Evolutionary conservation across 2,888 invertebrate species (phyloP).

Genomic region (Alentia gelatinosa): DNA sequence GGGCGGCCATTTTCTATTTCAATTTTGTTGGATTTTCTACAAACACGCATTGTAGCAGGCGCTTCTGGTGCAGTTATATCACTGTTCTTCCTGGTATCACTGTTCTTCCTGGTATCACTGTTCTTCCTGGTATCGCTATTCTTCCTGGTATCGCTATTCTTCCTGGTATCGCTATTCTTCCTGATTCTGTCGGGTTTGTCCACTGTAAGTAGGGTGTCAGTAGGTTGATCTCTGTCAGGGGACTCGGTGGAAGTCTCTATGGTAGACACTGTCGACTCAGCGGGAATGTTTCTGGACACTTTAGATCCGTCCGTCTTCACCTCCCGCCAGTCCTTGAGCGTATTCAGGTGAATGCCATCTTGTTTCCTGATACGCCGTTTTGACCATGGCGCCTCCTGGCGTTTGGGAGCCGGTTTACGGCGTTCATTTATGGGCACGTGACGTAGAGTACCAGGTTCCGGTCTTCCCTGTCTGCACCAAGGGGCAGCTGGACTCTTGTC

Average conservation of each 20-base stretch:
- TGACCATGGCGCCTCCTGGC: neutral
- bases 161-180: neutral
- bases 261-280: neutral
- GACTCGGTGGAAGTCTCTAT: slow-evolving; percentile 4
- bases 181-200: no score
- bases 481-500: neutral
- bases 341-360: slow-evolving; percentile 23
- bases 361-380: slow-evolving; percentile 10
- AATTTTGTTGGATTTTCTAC: neutral
- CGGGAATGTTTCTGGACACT: neutral
- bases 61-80: slow-evolving; percentile 63
- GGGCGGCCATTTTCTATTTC: slow-evolving; percentile 32
- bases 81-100: slow-evolving; percentile 72
- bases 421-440: slow-evolving; percentile 14
- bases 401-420: neutral
- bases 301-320: neutral
- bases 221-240: neutral
- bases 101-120: slow-evolving; percentile 73
- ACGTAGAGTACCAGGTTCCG: neutral
- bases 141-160: slow-evolving; percentile 68
- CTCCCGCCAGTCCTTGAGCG: slow-evolving; percentile 41
- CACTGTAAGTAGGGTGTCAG: neutral
- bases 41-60: neutral
- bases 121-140: slow-evolving; percentile 77
- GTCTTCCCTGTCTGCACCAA: neutral